Conservation (phyloP, 2,888 invertebrate species). For the Heliconius ethilla region DNA sequence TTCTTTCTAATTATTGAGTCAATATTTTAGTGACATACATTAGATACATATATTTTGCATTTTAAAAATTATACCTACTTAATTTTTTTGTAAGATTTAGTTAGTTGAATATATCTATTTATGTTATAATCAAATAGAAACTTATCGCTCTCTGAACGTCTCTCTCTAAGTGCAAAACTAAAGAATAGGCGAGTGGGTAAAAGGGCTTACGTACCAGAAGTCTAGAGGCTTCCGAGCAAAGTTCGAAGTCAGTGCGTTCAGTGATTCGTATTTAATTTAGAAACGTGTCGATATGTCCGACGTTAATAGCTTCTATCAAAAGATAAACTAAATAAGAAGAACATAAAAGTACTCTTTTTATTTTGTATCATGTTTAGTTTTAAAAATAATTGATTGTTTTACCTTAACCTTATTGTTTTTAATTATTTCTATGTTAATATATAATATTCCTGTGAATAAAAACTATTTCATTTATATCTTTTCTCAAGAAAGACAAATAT, state of each 20-base stretch:
- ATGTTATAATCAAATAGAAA: too few relatives aligned
- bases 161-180: neutral
- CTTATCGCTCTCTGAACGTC: neutral
- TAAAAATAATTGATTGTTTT: neutral
- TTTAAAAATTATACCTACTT: too few relatives aligned
- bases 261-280: constrained; percentile 39
- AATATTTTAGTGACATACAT: too few relatives aligned
- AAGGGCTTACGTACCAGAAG: constrained; percentile 11
- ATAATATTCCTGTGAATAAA: too few relatives aligned
- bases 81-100: too few relatives aligned
- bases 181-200: neutral
- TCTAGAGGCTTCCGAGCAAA: constrained; percentile 23
- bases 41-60: too few relatives aligned
- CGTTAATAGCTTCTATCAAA: constrained; percentile 30
- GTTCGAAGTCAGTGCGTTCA: constrained; percentile 41
- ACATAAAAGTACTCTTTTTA: neutral
- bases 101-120: too few relatives aligned
- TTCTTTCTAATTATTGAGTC: too few relatives aligned
- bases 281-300: constrained; percentile 35
- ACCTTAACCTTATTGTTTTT: neutral
- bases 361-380: constrained; percentile 6
- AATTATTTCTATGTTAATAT: neutral
- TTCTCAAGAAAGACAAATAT: too few relatives aligned
- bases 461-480: too few relatives aligned
- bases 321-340: too few relatives aligned